These are phyloP conservation scores for Drosophila paranaensis DNA, from an alignment of 2,888 invertebrate genomes.

Conservation along the genomic window DNA sequence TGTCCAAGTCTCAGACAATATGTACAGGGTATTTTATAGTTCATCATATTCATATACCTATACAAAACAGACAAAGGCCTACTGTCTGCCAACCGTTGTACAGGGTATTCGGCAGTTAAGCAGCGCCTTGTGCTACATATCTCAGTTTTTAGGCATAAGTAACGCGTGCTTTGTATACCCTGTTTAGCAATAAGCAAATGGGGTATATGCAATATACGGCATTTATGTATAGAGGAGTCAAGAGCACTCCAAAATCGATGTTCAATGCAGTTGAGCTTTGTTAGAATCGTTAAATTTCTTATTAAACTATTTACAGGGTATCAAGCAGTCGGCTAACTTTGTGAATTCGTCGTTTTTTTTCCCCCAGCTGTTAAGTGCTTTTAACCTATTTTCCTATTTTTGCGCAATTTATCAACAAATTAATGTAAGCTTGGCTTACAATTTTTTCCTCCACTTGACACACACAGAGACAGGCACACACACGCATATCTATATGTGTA, in stretches of 20 bases:
- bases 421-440: conserved; percentile 70
- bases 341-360: conserved; percentile 2
- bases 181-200: neutral
- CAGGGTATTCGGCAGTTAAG: neutral
- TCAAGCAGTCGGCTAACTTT: neutral
- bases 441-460: conserved; percentile 50
- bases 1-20: no score
- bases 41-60: neutral
- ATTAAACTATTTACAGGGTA: neutral
- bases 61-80: neutral
- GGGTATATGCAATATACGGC: neutral
- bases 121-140: conserved; percentile 5
- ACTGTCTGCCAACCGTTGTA: neutral
- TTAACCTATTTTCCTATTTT: conserved; percentile 74
- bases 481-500: conserved; percentile 17
- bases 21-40: neutral
- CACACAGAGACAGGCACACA: conserved; percentile 32
- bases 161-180: neutral
- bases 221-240: no score
- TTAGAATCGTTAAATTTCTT: neutral
- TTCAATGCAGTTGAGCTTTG: neutral
- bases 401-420: conserved; percentile 75
- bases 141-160: neutral
- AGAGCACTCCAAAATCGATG: no score
- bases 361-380: conserved; percentile 62